Conservation (phyloP, 2,797 vertebrate genomes). For the Mico argentatus region DNA sequence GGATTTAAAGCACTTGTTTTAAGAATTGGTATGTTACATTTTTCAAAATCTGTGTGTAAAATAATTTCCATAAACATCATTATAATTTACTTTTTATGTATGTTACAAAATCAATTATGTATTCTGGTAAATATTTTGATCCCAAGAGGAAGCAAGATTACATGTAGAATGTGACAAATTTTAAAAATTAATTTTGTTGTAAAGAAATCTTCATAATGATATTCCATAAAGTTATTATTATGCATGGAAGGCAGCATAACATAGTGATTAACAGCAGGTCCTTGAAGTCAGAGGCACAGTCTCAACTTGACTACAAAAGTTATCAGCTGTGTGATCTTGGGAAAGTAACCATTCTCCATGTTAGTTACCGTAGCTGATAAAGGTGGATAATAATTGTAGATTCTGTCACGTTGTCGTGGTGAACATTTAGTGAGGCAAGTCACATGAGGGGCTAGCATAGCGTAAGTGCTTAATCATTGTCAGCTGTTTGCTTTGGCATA, state of each 20-base stretch:
- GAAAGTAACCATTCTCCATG: not conserved
- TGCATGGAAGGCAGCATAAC: not conserved
- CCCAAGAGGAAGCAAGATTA: slow-evolving; percentile 6
- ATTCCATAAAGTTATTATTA: not conserved
- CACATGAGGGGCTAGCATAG: not conserved
- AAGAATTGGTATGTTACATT: not conserved
- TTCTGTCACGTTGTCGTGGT: not conserved
- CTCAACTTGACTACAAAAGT: not conserved
- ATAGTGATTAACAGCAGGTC: not conserved
- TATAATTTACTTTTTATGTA: slow-evolving; percentile 32
- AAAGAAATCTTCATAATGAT: not conserved
- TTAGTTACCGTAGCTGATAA: not conserved
- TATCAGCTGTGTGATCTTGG: not conserved
- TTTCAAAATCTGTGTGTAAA: not conserved
- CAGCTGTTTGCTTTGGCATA: not conserved
- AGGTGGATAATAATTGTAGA: not conserved
- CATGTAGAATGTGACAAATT: not conserved
- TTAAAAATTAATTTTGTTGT: slow-evolving; percentile 18
- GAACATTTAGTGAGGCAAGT: not conserved
- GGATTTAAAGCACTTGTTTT: not conserved
- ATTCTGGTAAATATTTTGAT: slow-evolving; percentile 42
- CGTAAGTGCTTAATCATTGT: not conserved
- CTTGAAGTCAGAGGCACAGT: not conserved
- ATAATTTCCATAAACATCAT: not conserved
- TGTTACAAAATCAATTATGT: not conserved